Evolutionary conservation across 2,888 invertebrate genomes (phyloP), one percentile per base, ranked within the genome.

Genomic region (Coleophora flavipennella): DNA sequence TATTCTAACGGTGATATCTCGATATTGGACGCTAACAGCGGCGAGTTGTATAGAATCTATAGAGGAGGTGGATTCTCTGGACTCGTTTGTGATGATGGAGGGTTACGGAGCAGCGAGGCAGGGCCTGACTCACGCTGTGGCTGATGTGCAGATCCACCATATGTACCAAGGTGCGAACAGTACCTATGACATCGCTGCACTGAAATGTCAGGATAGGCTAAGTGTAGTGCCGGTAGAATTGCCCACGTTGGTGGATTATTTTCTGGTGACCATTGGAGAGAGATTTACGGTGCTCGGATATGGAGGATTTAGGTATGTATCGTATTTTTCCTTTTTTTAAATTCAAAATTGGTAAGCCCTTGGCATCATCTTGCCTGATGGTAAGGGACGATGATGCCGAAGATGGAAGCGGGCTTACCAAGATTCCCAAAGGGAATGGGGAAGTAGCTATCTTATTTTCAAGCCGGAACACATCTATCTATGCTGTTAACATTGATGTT

Each of bases 41-140:
- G 81, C 80, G 10, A 79, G 77, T 45, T 81, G 80, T 46, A 58
- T 80, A 26, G 72, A 75, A 40, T 59, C 75, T 1, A 62, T 78
- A 13, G 75, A 79, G 43, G 75, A 79, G 44, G 59, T 67, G 26
- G 72, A 78, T 41, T 59, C 71, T 0, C 46, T 79, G 28, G 76
- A 78, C 46, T 60, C 65, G 8, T 78, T 72, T 48, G 62, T 77
- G 3, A 74, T 81, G 42, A 51, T 71, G 53, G 67, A 69, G 41
- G 48, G 55, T 3, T 65, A 62, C 35, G 71, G 65, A 4, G 57
- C 45, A 8, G 36, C 36, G 8, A 38, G 40, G n/a, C 46, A 44
- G 8, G 65, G 63, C 2, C 48, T 40, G 26, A 48, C 59, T 10
- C 65, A 65, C 41, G 40, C 51, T 0, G 53, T 78, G 37, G 46